phyloP scores from a whole-genome alignment of 2,113 vertebrate species.

The Polyodon spathula region DNA sequence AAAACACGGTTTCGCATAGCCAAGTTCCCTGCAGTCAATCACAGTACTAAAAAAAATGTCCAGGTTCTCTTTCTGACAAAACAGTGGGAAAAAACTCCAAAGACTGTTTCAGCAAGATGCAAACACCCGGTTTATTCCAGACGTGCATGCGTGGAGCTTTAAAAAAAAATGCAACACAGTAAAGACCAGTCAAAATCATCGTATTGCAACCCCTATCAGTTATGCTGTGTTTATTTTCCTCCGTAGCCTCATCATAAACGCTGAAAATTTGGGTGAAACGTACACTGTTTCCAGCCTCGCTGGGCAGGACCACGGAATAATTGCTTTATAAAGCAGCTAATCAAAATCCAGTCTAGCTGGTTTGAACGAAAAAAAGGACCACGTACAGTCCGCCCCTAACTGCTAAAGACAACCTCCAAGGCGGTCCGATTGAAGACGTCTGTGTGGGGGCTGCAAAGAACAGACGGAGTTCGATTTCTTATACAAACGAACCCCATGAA shows the following conservation, averaged over 20 bases:
- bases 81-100: conserved; percentile 5
- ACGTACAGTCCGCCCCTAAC: conserved; percentile 17
- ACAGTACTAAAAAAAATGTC: too few species aligned
- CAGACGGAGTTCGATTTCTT: conserved; percentile 12
- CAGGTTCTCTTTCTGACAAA: too few species aligned
- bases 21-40: too few species aligned
- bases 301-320: conserved; percentile 42
- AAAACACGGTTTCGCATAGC: too few species aligned
- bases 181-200: conserved; percentile 30
- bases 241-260: conserved; percentile 26
- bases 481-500: too few species aligned
- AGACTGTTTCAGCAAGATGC: conserved; percentile 20
- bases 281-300: conserved; percentile 31
- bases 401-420: conserved; percentile 21
- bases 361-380: conserved; percentile 16
- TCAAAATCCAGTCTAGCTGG: conserved; percentile 38
- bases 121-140: conserved; percentile 34
- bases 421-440: conserved; percentile 25
- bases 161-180: conserved; percentile 21
- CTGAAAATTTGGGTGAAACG: conserved; percentile 24
- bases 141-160: conserved; percentile 33
- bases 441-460: conserved; percentile 12
- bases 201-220: conserved; percentile 26
- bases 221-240: conserved; percentile 28
- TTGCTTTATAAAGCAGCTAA: conserved; percentile 41